Evolutionary conservation across 2,888 invertebrate species (phyloP).

Genomic region (Theristus sp.): DNA sequence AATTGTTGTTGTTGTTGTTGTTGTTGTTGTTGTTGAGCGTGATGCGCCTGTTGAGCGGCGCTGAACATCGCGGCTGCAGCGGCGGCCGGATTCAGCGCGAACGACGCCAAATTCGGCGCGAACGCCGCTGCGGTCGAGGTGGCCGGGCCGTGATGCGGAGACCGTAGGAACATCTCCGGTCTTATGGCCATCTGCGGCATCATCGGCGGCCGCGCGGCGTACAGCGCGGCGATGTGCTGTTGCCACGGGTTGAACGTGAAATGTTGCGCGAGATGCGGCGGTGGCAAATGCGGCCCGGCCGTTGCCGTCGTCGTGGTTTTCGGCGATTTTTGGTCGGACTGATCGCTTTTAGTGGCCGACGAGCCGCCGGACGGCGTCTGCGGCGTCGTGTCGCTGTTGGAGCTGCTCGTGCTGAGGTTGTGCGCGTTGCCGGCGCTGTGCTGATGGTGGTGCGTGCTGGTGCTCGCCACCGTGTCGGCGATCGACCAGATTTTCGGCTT

Average conservation of each 20-base stretch:
- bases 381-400: background rate
- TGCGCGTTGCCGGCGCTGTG: background rate
- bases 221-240: constrained; percentile 3
- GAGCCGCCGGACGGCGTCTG: background rate
- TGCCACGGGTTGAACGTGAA: constrained; percentile 8
- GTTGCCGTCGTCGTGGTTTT: background rate
- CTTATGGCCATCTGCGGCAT: background rate
- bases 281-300: background rate
- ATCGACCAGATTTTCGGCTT: constrained; percentile 10
- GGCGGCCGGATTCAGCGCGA: too few species aligned
- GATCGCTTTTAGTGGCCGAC: too few species aligned
- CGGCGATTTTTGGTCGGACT: background rate
- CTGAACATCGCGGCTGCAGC: too few species aligned
- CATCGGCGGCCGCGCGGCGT: background rate
- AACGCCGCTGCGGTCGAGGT: too few species aligned
- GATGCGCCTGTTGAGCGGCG: too few species aligned
- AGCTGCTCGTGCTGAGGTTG: background rate
- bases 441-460: background rate
- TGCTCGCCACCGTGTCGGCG: constrained; percentile 7
- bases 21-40: too few species aligned
- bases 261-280: background rate
- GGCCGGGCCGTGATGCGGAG: too few species aligned
- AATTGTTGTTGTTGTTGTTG: too few species aligned
- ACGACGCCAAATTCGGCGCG: too few species aligned
- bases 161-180: too few species aligned